Base-by-base conservation (phyloP, 2,888 invertebrate genomes). In the Euphydryas editha region DNA sequence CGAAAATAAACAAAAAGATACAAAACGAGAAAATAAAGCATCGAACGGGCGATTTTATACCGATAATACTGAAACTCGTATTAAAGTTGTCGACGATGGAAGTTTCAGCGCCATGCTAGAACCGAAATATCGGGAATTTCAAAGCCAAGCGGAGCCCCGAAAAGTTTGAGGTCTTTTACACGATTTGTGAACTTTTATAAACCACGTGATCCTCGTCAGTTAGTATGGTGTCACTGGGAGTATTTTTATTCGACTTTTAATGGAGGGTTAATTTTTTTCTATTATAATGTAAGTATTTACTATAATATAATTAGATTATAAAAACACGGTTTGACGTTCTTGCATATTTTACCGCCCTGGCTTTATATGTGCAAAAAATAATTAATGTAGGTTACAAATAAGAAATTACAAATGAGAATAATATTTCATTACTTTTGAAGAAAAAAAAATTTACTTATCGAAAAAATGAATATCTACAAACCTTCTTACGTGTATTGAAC, bases 171-270 rank as follows among this genome's bases (percentile, higher is more conserved):
- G 67, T 63, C 72, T 68, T 71, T 67, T 72, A 61, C 69, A 58
- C 71, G 73, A 74, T 70, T 72, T 73, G 67, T 64, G 55, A 75
- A 72, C 73, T 75, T 74, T 74, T 72, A 70, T 68, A 54, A 11
- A 54, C 54, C 54, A 15, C 54, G 54, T 10, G 30, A 36, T 54
- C 36, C 17, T 30, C 54, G 30, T 10, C 36, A 54, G 30, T 54
- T 30, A n/a, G 36, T 54, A n/a, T 30, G 30, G 54, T 15, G 30
- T 51, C 24, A 2, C 15, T 51, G 21, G 6, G 49, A 51, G 36
- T 54, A 54, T 54, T 54, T 54, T 54, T 54, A 17, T 17, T 30
- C 36, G 30, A 36, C 11, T 24, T 15, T 15, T 6, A 30, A 36
- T 3, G 13, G 24, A 15, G 5, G 15, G 21, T 8, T 13, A 15